These are phyloP conservation scores for Potorous gilbertii DNA, from an alignment of 2,797 vertebrate genomes.

Conservation along the genomic window DNA sequence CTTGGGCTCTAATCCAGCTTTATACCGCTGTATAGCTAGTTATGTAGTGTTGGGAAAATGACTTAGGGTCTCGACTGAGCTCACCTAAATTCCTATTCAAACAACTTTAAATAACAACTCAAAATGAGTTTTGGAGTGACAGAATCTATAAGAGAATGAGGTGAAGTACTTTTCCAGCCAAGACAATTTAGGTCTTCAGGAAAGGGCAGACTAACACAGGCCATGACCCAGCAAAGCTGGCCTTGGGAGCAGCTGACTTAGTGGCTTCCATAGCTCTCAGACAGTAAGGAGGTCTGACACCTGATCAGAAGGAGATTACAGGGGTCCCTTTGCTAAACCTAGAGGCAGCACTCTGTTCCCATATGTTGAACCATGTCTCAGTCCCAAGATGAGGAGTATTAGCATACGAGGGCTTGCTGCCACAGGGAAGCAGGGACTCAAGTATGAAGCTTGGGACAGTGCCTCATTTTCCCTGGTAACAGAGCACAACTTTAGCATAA, in stretches of 20 bases:
- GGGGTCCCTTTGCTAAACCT: background rate
- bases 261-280: background rate
- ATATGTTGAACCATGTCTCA: no score
- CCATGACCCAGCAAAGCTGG: background rate
- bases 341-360: background rate
- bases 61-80: background rate
- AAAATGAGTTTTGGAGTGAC: background rate
- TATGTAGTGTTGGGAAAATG: background rate
- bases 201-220: background rate
- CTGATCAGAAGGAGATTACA: background rate
- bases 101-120: background rate
- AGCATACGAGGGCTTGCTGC: no score
- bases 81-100: background rate
- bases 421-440: background rate
- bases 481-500: background rate
- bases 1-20: background rate
- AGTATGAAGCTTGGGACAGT: background rate
- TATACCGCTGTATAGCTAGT: background rate
- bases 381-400: no score
- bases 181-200: background rate
- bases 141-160: background rate
- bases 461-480: background rate
- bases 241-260: background rate
- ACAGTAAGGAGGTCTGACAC: background rate
- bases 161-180: background rate